Conservation (phyloP, 2,113 vertebrate species). For the Sardina pilchardus region DNA sequence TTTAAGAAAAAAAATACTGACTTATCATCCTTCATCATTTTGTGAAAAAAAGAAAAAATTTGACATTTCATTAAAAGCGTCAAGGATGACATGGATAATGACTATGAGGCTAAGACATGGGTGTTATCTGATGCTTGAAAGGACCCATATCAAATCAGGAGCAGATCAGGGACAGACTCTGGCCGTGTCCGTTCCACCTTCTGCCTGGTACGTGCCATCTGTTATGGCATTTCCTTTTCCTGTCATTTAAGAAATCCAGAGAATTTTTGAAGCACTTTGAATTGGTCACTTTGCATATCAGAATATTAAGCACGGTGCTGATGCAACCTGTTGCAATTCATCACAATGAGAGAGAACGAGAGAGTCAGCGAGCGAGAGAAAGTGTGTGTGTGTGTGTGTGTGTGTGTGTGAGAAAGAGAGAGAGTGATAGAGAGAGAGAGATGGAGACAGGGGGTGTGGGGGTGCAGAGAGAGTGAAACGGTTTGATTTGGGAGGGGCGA, state of each 20-base stretch:
- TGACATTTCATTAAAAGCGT: too few relatives aligned
- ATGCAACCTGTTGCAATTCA: constrained; percentile 72
- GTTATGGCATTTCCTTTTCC: not conserved
- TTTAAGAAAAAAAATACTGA: not conserved
- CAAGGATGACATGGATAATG: not conserved
- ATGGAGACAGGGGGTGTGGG: not conserved
- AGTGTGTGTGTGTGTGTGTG: too few relatives aligned
- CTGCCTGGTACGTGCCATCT: not conserved
- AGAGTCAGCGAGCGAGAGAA: not conserved
- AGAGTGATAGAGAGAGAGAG: not conserved
- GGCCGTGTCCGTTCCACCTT: too few relatives aligned
- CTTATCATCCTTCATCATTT: not conserved
- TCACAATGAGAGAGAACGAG: constrained; percentile 49
- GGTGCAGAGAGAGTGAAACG: constrained; percentile 33
- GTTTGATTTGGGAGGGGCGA: constrained; percentile 52
- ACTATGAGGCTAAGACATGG: not conserved
- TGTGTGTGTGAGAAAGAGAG: not conserved
- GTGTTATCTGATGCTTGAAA: not conserved
- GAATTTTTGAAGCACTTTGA: not conserved
- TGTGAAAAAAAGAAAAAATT: too few relatives aligned
- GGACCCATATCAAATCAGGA: not conserved
- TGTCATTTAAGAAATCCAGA: not conserved
- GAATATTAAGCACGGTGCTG: constrained; percentile 67
- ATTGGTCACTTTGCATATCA: constrained; percentile 56
- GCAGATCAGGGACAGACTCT: not conserved